Conservation (phyloP, 2,113 vertebrate species). For the Eublepharis macularius region DNA sequence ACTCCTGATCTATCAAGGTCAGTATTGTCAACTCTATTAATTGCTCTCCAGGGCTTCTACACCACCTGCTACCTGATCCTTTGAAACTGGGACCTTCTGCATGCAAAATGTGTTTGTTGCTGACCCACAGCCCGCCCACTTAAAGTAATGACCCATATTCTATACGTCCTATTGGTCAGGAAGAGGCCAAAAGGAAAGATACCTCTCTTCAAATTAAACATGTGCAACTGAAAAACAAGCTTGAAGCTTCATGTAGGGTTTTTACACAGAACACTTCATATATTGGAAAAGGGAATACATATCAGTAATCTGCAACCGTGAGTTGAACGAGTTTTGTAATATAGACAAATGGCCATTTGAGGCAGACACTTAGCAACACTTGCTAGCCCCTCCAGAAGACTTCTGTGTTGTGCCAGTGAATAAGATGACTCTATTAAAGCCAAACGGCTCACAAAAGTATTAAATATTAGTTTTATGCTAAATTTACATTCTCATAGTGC, state of each 20-base stretch:
- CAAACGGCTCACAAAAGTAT: neutral
- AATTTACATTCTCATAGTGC: neutral
- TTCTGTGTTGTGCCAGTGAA: constrained; percentile 33
- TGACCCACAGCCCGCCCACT: no score
- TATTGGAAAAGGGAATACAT: constrained; percentile 51
- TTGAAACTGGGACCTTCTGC: no score
- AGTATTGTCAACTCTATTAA: no score
- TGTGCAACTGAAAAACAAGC: neutral
- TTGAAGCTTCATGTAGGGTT: neutral
- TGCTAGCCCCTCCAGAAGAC: constrained; percentile 54
- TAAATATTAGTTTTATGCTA: constrained; percentile 7
- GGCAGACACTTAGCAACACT: constrained; percentile 44
- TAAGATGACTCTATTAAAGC: constrained; percentile 50
- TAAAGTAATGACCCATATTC: no score
- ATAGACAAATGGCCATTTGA: constrained; percentile 64
- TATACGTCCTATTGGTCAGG: neutral
- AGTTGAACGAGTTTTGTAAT: constrained; percentile 64
- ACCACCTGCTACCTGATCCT: no score
- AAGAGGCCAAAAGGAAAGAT: neutral
- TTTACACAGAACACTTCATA: constrained; percentile 21
- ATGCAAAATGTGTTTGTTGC: no score
- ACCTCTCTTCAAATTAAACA: neutral
- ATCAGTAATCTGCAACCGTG: constrained; percentile 54
- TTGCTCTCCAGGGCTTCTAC: no score
- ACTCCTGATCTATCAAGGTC: no score